phyloP scores from a whole-genome alignment of 2,113 vertebrate species.

The Aegotheles bennettii region DNA sequence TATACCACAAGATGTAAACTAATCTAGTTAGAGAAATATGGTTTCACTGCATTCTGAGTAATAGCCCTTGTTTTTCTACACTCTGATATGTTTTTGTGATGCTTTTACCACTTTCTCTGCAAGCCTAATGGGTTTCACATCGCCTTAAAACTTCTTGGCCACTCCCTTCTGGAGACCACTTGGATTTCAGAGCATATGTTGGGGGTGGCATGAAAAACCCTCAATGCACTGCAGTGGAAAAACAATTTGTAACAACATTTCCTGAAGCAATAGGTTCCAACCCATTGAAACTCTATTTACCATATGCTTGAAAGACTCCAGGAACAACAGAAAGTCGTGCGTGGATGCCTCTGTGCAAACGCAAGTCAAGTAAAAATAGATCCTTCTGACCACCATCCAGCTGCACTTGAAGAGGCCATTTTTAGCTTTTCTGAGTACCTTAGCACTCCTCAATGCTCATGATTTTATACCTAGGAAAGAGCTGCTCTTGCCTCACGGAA shows the following conservation, averaged over 20 bases:
- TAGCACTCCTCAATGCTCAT: background rate
- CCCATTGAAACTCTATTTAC: slow-evolving; percentile 59
- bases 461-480: background rate
- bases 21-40: slow-evolving; percentile 67
- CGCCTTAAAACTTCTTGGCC: background rate
- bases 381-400: slow-evolving; percentile 20
- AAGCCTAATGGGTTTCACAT: background rate
- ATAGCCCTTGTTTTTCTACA: slow-evolving; percentile 24
- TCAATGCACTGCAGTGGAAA: slow-evolving; percentile 63
- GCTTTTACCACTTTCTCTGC: background rate
- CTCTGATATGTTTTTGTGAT: background rate
- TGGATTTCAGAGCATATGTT: slow-evolving; percentile 19
- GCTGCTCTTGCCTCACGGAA: background rate
- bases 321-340: slow-evolving; percentile 49
- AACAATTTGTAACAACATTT: slow-evolving; percentile 75
- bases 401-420: background rate
- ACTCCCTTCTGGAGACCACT: background rate
- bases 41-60: slow-evolving; percentile 63
- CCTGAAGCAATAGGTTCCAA: slow-evolving; percentile 64
- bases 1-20: slow-evolving; percentile 71
- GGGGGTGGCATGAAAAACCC: slow-evolving; percentile 63
- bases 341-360: slow-evolving; percentile 53
- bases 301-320: slow-evolving; percentile 39
- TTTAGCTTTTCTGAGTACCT: background rate
- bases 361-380: slow-evolving; percentile 46